Base-by-base conservation (phyloP, 2,888 invertebrate genomes). In the Cybosia mesomella region DNA sequence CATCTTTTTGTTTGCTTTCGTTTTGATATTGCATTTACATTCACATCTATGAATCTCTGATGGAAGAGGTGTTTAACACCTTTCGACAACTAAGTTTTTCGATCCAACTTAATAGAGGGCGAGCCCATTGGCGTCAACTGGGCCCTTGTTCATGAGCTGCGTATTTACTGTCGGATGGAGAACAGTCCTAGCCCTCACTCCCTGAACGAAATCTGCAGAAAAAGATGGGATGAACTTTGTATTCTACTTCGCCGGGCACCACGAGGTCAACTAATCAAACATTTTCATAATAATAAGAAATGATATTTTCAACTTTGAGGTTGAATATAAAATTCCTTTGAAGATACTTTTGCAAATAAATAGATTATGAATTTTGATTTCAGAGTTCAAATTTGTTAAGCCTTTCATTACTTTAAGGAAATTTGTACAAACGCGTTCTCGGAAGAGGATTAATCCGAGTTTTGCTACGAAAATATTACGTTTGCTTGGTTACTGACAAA, bases 371-470 rank as follows among this genome's bases (percentile, higher is more conserved):
- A 90, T 87, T 91, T 90, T 88, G 85, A 87, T 89, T 87, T 83
- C 83, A 75, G 85, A 89, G 89, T 89, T 89, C 83, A 88, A 91
- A 91, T 89, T 89, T 86, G 87, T 87, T 88, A 85, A 87, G 90
- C 89, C 90, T 88, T 90, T 91, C 91, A 92, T 91, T 91, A 91
- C 90, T 90, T 91, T 91, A 87, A 85, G 85, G 86, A 89, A 90
- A 91, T 87, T 91, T 91, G 86, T 89, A 88, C 85, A 89, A 90
- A 87, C 88, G 88, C 87, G 88, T 83, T 85, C 84, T 85, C 84
- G 77, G 84, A 79, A 84, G 86, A 86, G 87, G 89, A 87, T 81
- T 81, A 88, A 91, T 90, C 88, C 86, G 84, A 88, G 87, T 86
- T 87, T 88, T 86, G 85, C 84, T 83, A 83, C 85, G 85, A 88